Percentiles rank a stretch among this genome's conserved stretches.
These are phyloP conservation scores for Eumerus sabulonum DNA, from an alignment of 2,888 invertebrate species.

Conservation along the genomic window DNA sequence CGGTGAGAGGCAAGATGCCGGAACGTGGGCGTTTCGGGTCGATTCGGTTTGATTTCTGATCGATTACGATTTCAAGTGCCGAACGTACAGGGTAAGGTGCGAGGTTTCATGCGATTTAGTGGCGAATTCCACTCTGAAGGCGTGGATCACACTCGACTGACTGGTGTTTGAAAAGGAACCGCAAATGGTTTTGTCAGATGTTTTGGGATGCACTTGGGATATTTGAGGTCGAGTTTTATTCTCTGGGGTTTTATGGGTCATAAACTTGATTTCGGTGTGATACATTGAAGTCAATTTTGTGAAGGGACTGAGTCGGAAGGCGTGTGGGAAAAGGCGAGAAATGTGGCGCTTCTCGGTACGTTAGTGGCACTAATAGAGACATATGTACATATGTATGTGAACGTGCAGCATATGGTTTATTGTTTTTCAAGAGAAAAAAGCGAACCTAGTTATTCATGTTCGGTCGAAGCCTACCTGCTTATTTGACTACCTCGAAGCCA, in stretches of 20 bases:
- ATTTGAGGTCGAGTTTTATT: constrained; percentile 4
- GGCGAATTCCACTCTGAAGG: constrained; percentile 21
- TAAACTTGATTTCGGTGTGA: constrained; percentile 26
- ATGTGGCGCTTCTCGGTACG: too few relatives aligned
- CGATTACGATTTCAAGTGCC: constrained; percentile 35
- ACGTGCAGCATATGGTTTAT: too few relatives aligned
- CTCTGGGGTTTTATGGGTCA: constrained; percentile 27
- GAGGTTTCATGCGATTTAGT: constrained; percentile 55
- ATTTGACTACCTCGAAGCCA: too few relatives aligned
- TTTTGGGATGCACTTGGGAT: constrained; percentile 31
- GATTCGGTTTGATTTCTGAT: constrained; percentile 30
- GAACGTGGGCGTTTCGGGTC: constrained; percentile 22
- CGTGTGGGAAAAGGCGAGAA: too few relatives aligned
- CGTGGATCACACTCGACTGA: constrained; percentile 1
- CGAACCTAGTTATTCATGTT: too few relatives aligned
- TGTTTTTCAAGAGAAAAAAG: too few relatives aligned
- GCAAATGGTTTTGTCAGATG: constrained; percentile 48
- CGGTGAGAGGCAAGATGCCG: constrained; percentile 2
- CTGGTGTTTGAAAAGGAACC: constrained; percentile 7
- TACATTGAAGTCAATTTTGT: too few relatives aligned
- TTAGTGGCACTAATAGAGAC: too few relatives aligned
- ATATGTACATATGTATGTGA: too few relatives aligned
- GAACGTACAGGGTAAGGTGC: constrained; percentile 24
- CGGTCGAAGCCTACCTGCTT: too few relatives aligned
- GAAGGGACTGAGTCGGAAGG: too few relatives aligned